Base-by-base conservation (phyloP, 2,888 invertebrate species). In the Lithophane ornitopus region DNA sequence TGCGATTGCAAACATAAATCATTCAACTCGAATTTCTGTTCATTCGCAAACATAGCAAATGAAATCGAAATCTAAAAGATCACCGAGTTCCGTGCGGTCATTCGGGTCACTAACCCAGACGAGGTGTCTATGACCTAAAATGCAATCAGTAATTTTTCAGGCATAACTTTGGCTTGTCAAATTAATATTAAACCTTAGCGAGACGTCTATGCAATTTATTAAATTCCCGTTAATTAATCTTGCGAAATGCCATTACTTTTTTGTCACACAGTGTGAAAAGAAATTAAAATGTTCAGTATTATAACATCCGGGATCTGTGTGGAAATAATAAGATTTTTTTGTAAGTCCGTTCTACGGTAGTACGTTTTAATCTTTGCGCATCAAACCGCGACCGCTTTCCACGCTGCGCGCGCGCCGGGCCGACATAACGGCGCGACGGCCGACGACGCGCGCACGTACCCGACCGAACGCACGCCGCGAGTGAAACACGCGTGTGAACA, bases 351-450 rank as follows among this genome's bases (percentile, higher is more conserved):
- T 85, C 70, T 84, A 80, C 70, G 41, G 61, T 75, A 49, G 78
- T 79, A 81, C 76, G 79, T 76, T 76, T 81, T 89, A 90, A 74
- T 92, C 92, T 94, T 89, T 94, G 92, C 78, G 87, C 81, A 81
- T 78, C 81, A 88, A 88, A 89, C 89, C 88, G 90, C 90, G 90
- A 85, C 92, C 90, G 94, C 94, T 94, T 93, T 94, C 94, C 91
- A 91, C 90, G 88, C 85, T 88, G 90, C 74, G 79, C 84, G 78
- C 79, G 88, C 88, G 87, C 88, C 72, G 85, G 90, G 88, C 90
- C 93, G 93, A 90, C 95, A 95, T 95, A 95, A 95, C 95, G 95
- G 95, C 90, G 89, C 92, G 92, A 91, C 84, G 84, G 67, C 88
- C 92, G 89, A 88, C 79, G 88, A 93, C 91, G 94, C 85, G 87